A percentile compares a stretch with the other conserved stretches of the same genome.
Evolutionary conservation across 2,888 invertebrate genomes (phyloP).

Genomic region (Hirtodrosophila duncani): DNA sequence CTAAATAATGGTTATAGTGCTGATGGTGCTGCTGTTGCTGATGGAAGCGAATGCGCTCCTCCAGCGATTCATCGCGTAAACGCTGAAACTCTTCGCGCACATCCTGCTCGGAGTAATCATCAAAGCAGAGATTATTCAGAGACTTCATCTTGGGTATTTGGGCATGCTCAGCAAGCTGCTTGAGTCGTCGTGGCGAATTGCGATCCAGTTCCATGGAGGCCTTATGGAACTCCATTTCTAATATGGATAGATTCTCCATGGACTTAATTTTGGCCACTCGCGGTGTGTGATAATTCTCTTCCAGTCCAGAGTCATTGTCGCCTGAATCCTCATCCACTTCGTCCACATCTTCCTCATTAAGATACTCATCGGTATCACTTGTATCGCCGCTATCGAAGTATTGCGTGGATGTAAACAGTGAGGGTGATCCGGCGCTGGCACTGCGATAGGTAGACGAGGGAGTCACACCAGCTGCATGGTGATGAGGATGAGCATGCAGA

Average conservation of each 20-base stretch:
- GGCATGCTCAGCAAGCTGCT: constrained; percentile 65
- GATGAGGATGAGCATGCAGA: constrained; percentile 22
- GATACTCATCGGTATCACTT: constrained; percentile 53
- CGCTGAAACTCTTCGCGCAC: constrained; percentile 74
- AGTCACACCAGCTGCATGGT: constrained; percentile 28
- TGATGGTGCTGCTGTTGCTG: constrained; percentile 41
- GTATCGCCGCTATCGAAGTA: constrained; percentile 60
- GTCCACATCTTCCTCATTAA: too few species aligned
- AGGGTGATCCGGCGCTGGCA: constrained; percentile 49
- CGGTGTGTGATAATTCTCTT: constrained; percentile 77
- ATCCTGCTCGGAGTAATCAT: constrained; percentile 71
- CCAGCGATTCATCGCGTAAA: constrained; percentile 67
- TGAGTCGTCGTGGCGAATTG: constrained; percentile 75
- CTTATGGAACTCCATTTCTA: constrained; percentile 77
- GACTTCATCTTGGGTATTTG: constrained; percentile 77
- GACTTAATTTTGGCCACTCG: constrained; percentile 78
- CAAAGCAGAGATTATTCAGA: constrained; percentile 75
- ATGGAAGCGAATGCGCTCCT: constrained; percentile 68
- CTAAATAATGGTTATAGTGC: constrained; percentile 25
- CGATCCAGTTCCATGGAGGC: constrained; percentile 76
- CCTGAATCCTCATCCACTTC: constrained; percentile 70
- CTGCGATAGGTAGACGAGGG: constrained; percentile 61
- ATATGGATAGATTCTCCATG: constrained; percentile 77
- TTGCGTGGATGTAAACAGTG: constrained; percentile 54
- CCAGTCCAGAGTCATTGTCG: constrained; percentile 76